Base-by-base conservation (phyloP, 2,888 invertebrate species). In the Polyploca ridens region DNA sequence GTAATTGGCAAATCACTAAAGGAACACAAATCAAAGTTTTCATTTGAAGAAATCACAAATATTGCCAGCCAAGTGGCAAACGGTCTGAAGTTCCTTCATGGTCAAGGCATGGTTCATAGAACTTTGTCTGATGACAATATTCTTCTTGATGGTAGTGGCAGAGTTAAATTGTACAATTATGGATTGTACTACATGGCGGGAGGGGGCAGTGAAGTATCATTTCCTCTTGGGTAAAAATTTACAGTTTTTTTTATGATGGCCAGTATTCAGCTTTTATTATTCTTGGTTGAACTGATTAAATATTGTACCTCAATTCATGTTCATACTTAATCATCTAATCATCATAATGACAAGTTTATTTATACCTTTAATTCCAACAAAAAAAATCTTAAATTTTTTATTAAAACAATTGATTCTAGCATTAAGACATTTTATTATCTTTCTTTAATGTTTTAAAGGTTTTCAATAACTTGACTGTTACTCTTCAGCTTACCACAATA, bases 101-200 rank as follows among this genome's bases (percentile, higher is more conserved):
- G 93, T 7, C 94, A 96, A 71, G 95, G 96, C 64, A 95, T 99
- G 64, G 96, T 96, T 3, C 97, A 98, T 82, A 96, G 98, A 72
- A 97, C 97, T 84, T 90, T 99, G 66, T 96, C 97, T 66, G 96
- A 97, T 63, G 97, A 97, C 76, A 98, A 98, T 88, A 96, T 99
- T 75, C 91, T 98, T 14, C 83, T 98, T 49, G 96, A 97, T 82
- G 93, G 93, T 59, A 92, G 95, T 81, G 96, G 96, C 57, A 95
- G 96, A 82, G 96, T 98, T 0, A 98, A 99, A 84, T 87, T 99
- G 46, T 98, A 98, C 78, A 98, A 98, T 89, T 99, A 97, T 94
- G 99, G 99, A n/a, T 90, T 99, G 75, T 98, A 97, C 88, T 96
- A 97, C 78, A 98, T 99, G 97, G 98, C 99, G 16, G 97, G 96